Evolutionary conservation across 2,797 vertebrate species (phyloP), one percentile per base, ranked within the genome.

Genomic region (Coilia nasus): DNA sequence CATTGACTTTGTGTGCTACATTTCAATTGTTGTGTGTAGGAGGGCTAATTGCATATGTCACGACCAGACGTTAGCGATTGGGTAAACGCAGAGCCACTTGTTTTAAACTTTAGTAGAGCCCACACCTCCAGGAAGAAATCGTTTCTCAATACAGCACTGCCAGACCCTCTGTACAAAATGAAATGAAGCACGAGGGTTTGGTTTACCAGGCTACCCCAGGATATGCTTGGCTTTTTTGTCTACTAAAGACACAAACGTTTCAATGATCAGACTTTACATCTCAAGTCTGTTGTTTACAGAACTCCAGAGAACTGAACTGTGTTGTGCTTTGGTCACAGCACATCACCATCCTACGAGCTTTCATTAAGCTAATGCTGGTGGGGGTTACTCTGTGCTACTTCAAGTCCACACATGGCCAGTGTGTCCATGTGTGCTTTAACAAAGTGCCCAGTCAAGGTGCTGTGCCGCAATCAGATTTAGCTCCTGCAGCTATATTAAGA

Each of bases 401-500:
- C 31, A 78, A 41, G 17, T 44, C 31, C 35, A 44, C 71, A 78
- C 71, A 78, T 7, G 19, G 71, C 71, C 35, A 6, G 23, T 19
- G 50, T 54, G 71, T 35, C 19, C 35, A 25, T 15, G 28, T 41
- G 35, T 44, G 71, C 71, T 44, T 21, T 78, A 78, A 78, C 71
- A 78, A 41, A 78, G 71, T 78, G 71, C 71, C 41, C 71, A 78
- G 71, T 78, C 71, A 78, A 78, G 35, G 71, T 21, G 44, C 31
- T 41, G 71, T 41, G 71, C 5, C 67, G 15, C 71, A 44, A 44
- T 78, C 71, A 78, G 71, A 78, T 78, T 78, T 78, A 44, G 71
- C 71, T 31, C 19, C 15, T 54, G 23, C 35, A 15, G 41, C 81
- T 85, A 81, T 87, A 84, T 75, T 88, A 82, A 75, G 78, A 62